A percentile compares a stretch with the other conserved stretches of the same genome.
Conservation (phyloP, 1,140 invertebrate genomes). For the Yoshiicerus persimilis region DNA sequence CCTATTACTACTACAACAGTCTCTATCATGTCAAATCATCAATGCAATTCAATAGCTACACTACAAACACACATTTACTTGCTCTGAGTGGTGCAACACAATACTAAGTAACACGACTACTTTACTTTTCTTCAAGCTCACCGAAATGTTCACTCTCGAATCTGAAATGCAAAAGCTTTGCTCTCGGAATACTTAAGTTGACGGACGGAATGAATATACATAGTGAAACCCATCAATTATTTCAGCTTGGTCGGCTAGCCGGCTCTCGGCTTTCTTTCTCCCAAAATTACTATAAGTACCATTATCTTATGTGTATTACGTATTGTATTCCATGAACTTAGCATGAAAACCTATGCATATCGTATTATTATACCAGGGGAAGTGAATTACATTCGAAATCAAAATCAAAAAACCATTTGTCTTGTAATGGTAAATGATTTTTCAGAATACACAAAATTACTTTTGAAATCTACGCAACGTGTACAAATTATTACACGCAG, state of each 20-base stretch:
- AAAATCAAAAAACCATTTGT: neutral
- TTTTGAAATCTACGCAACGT: neutral
- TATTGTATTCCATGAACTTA: neutral
- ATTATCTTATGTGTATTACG: no score
- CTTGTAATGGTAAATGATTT: conserved; percentile 6
- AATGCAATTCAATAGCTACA: neutral
- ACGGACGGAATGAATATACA: neutral
- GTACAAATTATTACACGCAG: neutral
- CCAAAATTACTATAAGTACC: no score
- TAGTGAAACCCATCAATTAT: conserved; percentile 30
- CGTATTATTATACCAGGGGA: no score
- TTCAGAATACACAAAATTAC: neutral
- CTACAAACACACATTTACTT: neutral
- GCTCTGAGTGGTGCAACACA: neutral
- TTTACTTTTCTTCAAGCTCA: neutral
- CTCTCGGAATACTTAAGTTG: neutral
- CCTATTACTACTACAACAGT: neutral
- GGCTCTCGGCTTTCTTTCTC: neutral
- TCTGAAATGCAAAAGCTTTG: neutral
- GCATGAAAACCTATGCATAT: neutral
- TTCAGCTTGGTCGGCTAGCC: conserved; percentile 10
- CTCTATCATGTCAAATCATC: conserved; percentile 4
- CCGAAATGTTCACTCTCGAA: neutral
- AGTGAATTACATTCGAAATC: neutral
- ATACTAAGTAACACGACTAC: neutral